Conservation (phyloP, 2,113 vertebrate genomes). For the Apodemus sylvaticus region DNA sequence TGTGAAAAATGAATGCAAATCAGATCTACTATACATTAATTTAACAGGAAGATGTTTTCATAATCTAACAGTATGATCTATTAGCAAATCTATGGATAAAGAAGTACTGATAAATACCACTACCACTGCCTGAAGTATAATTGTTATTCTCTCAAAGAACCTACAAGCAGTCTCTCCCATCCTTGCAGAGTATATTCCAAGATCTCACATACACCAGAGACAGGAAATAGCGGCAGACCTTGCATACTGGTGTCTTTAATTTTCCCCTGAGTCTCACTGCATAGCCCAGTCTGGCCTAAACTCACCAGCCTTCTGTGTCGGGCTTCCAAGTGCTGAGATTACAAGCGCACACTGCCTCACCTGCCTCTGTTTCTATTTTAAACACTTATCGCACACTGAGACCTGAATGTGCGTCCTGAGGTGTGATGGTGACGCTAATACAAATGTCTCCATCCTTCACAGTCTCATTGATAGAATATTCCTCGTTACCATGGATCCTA, state of each 20-base stretch:
- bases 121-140: background rate
- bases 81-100: slow-evolving; percentile 15
- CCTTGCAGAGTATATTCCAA: background rate
- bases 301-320: background rate
- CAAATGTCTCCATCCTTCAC: background rate
- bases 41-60: background rate
- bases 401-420: background rate
- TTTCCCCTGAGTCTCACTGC: background rate
- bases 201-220: background rate
- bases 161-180: background rate
- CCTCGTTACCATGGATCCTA: background rate
- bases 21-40: slow-evolving; percentile 35
- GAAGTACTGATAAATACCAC: background rate
- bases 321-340: background rate
- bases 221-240: background rate
- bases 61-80: background rate
- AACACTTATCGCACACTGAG: background rate
- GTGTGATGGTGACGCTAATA: background rate
- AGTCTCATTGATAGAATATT: background rate
- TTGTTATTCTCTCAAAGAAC: background rate
- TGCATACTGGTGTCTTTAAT: background rate
- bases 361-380: background rate
- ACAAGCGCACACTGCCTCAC: background rate
- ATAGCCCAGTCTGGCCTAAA: background rate
- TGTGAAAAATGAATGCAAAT: background rate